Base-by-base conservation (phyloP, 1,140 invertebrate species). In the Cyphomyrmex costatus region DNA sequence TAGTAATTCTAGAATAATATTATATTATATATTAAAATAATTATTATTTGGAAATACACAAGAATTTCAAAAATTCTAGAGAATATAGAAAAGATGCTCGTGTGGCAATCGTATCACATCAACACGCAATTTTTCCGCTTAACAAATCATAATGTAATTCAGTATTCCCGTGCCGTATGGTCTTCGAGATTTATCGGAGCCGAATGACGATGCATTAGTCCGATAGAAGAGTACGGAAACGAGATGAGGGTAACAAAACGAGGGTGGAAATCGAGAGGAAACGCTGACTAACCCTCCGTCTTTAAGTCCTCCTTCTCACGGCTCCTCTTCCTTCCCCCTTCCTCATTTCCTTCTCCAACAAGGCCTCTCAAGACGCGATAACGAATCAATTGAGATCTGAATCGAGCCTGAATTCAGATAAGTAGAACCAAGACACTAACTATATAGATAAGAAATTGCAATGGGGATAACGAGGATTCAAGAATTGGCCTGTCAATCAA, bases 301-400 rank as follows among this genome's bases (percentile, higher is more conserved):
- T 85, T 88, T 85, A 90, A 88, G 46, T 73, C 12, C 77, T 78
- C 60, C 60, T 63, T 86, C 84, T 65, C 14, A 16, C n/a, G n/a
- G 33, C n/a, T 14, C 19, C 27, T 68, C n/a, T 24, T 7, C 1
- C 21, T 68, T 24, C 63, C 8, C 21, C 10, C 63, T 21, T 70
- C 7, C 21, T 80, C 78, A 80, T 80, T 66, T 83, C 24, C 46
- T 86, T 74, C 68, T 89, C 24, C 68, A 33, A 51, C 66, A 7
- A 86, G 30, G 2, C 73, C 79, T 63, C 79, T 88, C 70, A 86
- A 91, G 89, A 91, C 89, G 88, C 88, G 92, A 68, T 93, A 93
- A 92, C 92, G 92, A 93, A 93, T 94, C 93, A 94, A 94, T 93
- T 91, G 91, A 92, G 91, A 90, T 86, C 86, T 51, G 86, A 84